Evolutionary conservation across 2,113 vertebrate species (phyloP).

Genomic region (Pollachius pollachius): DNA sequence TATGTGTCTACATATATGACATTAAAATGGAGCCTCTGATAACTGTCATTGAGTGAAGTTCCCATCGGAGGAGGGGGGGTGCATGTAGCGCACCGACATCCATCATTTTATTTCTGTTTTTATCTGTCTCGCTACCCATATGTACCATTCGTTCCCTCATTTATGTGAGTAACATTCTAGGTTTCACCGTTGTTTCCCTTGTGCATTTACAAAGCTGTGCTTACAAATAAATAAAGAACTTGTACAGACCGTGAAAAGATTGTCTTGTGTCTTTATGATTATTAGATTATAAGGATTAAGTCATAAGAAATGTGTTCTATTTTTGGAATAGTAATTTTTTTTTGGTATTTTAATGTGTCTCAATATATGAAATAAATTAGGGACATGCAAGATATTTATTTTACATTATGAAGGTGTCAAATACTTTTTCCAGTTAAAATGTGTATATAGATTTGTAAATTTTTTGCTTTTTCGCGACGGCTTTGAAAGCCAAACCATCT

Average conservation of each 20-base stretch:
- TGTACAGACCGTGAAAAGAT: constrained; percentile 83
- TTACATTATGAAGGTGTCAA: too few species aligned
- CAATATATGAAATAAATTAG: too few species aligned
- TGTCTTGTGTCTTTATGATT: background rate
- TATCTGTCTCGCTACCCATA: constrained; percentile 45
- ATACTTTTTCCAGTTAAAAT: too few species aligned
- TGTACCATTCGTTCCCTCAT: constrained; percentile 64
- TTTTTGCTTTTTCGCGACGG: too few species aligned
- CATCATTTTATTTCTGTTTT: constrained; percentile 62
- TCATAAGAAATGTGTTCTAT: too few species aligned
- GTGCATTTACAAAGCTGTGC: constrained; percentile 97
- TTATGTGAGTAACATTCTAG: constrained; percentile 78
- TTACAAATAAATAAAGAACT: constrained; percentile 90
- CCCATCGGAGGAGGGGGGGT: constrained; percentile 1
- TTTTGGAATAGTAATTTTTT: too few species aligned
- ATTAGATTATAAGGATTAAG: too few species aligned
- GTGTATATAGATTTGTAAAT: too few species aligned
- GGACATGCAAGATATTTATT: too few species aligned
- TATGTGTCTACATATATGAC: constrained; percentile 62
- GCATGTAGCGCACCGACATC: too few species aligned
- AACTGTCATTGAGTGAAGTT: constrained; percentile 53
- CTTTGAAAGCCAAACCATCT: too few species aligned
- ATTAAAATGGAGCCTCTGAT: constrained; percentile 57
- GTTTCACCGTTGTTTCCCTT: constrained; percentile 82
- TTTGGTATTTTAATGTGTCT: too few species aligned